phyloP scores from a whole-genome alignment of 2,113 vertebrate species.

The Blennius ocellaris region DNA sequence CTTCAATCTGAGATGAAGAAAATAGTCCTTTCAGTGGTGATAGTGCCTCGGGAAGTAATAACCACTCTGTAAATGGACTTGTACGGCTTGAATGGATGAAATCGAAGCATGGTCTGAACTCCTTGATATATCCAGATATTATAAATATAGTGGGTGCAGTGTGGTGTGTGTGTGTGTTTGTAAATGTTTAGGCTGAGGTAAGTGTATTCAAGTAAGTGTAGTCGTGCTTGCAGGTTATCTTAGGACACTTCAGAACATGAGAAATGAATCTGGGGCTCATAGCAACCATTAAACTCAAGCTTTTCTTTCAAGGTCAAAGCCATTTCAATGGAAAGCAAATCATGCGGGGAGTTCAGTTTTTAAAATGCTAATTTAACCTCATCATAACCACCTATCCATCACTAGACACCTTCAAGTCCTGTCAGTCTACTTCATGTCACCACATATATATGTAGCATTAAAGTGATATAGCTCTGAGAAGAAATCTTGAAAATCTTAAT shows the following conservation, averaged over 20 bases:
- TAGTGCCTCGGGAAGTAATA: constrained; percentile 51
- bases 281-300: constrained; percentile 26
- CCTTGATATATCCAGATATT: constrained; percentile 40
- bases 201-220: constrained; percentile 48
- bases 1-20: constrained; percentile 26
- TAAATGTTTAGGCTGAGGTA: constrained; percentile 18
- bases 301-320: constrained; percentile 21
- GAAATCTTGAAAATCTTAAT: background rate
- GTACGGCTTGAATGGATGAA: constrained; percentile 33
- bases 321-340: constrained; percentile 8
- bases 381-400: background rate
- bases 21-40: constrained; percentile 25
- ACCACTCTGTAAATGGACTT: constrained; percentile 42
- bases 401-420: background rate
- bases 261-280: constrained; percentile 33
- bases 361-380: constrained; percentile 4
- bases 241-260: constrained; percentile 40
- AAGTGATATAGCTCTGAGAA: no score
- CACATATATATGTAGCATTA: background rate
- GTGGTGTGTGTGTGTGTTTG: constrained; percentile 12
- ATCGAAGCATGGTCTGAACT: constrained; percentile 13
- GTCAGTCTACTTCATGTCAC: background rate
- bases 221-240: constrained; percentile 35
- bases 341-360: background rate
- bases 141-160: constrained; percentile 22